Evolutionary conservation across 30 jellyfish, hydroid and myxozoan species (phyloP).

Genomic region (Hydractinia symbiolongicarpus): DNA sequence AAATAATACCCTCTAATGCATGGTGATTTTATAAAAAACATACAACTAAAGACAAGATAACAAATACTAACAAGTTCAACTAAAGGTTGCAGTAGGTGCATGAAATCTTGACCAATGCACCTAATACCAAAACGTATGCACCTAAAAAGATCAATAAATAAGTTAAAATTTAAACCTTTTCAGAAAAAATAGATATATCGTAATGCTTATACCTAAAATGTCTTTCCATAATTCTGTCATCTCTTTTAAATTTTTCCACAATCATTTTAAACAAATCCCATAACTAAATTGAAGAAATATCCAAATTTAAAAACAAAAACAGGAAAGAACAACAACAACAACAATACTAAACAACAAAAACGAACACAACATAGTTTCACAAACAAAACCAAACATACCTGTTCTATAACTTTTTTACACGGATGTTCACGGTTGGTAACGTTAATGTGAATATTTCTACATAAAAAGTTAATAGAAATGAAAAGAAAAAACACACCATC

Average conservation of each 20-base stretch:
- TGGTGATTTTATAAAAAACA: no score
- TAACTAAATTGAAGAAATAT: conserved; percentile 31
- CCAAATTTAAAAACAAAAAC: not conserved
- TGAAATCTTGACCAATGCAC: conserved; percentile 83
- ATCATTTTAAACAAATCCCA: conserved; percentile 70
- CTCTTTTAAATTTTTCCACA: conserved; percentile 48
- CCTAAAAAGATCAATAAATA: conserved; percentile 21
- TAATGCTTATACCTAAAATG: conserved; percentile 54
- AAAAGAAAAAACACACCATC: no score
- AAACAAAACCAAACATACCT: conserved; percentile 31
- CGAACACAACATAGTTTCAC: no score
- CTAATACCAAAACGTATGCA: conserved; percentile 88
- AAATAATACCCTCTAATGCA: no score
- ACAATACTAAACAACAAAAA: no score
- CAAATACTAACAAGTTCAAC: conserved; percentile 56
- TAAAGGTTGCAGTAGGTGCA: conserved; percentile 68
- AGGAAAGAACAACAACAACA: no score
- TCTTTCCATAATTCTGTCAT: conserved; percentile 84
- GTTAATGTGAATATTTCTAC: conserved; percentile 48
- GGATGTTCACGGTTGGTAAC: conserved; percentile 68
- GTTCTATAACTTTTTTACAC: conserved; percentile 76
- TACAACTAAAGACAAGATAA: not conserved
- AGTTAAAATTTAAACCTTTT: not conserved
- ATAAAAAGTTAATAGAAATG: not conserved
- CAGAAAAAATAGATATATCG: not conserved